phyloP scores from a whole-genome alignment of 2,113 vertebrate genomes.

The Amia ocellicauda region DNA sequence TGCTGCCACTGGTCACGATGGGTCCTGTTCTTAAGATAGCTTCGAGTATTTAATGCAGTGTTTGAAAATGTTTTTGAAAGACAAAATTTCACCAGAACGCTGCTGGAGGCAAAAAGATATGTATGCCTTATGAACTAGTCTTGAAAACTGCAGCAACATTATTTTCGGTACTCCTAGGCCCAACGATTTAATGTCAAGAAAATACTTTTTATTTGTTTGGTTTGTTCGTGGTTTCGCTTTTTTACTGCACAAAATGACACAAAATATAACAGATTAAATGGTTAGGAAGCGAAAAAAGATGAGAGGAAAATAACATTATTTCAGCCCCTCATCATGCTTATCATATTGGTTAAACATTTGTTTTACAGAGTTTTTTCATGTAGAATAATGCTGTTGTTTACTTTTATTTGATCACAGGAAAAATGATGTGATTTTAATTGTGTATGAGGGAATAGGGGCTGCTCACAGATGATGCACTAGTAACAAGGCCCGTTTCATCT shows the following conservation, averaged over 20 bases:
- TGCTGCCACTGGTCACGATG: no score
- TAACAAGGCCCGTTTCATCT: background rate
- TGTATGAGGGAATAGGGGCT: background rate
- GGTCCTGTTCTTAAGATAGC: no score
- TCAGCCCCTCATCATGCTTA: background rate
- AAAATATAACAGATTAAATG: background rate
- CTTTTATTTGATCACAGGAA: background rate
- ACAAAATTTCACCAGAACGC: no score
- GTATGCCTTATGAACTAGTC: no score
- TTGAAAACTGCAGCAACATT: no score
- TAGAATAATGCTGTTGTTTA: slow-evolving; percentile 14
- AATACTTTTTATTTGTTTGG: background rate
- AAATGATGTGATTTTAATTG: background rate
- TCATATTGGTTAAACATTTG: background rate
- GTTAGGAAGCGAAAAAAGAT: background rate
- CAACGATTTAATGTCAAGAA: background rate
- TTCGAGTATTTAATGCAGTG: no score
- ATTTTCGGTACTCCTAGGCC: background rate
- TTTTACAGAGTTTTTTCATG: slow-evolving; percentile 7
- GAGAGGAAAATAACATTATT: background rate
- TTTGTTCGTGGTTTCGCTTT: background rate
- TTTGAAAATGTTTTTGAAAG: no score
- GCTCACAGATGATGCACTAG: background rate
- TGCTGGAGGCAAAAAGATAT: no score
- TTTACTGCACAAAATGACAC: background rate